Evolutionary conservation across 1,140 invertebrate genomes (phyloP), one percentile per base, ranked within the genome.

Genomic region (Leptinotarsa defecta): DNA sequence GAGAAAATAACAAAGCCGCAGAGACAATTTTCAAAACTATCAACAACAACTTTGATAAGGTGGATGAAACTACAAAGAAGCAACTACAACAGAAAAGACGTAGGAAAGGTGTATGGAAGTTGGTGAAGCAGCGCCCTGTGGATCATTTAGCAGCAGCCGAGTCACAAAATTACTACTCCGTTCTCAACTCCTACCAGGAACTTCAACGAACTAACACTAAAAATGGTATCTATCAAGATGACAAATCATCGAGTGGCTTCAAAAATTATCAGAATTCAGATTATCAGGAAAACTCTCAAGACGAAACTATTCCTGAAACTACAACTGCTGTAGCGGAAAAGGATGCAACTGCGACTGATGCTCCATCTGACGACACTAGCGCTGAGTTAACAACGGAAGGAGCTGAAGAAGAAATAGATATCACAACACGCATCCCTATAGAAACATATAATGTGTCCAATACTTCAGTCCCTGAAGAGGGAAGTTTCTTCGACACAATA

Each of bases 141-240:
- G 91, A 92, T 83, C 87, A 87, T 34, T 89, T 93, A 22, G 91
- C 92, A 80, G 88, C 88, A 19, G 91, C 91, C 1, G 92, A 93
- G 82, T 92, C 91, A 2, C 91, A 93, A 77, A 86, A 87, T 70
- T 79, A 87, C 70, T 67, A 79, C 72, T 77, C 73, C 19, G 78
- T 83, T 4, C 68, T 83, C 48, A 82, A 83, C 71, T 65, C 43
- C 15, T 81, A 82, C 65, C 74, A 76, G 43, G 52, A 76, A 19
- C 78, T 79, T 62, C 48, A 68, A 34, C 81, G 80, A 73, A 71
- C 76, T 3, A 57, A 57, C 15, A 17, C 15, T 17, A 43, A 43
- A 6, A 76, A 67, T 34, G 49, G 67, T 13, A 43, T 43, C 34
- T 11, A 11, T 3, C 13, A 15, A 15, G 52, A 57, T 2, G 52